Evolutionary conservation across 2,888 invertebrate genomes (phyloP), one percentile per base, ranked within the genome.

Genomic region (Furcula furcula): DNA sequence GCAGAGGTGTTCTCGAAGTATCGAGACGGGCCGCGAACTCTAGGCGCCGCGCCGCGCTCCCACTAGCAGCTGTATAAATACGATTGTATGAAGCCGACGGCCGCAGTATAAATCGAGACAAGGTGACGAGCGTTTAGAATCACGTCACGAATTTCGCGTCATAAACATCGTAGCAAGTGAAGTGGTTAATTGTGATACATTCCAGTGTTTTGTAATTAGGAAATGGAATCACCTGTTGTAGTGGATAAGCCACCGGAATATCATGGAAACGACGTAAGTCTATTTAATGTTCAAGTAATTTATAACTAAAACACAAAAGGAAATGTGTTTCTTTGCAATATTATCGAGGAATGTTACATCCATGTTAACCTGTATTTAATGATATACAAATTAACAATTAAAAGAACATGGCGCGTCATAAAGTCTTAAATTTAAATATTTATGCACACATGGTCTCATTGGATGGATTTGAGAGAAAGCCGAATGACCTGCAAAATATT

Each of bases 141-240:
- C 55, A 51, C 45, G 54, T 43, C 40, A 48, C 44, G 55, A 55
- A 55, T 58, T 50, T 60, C 54, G 66, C 60, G 70, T 40, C 35
- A 53, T 37, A 54, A 44, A 52, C 37, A 11, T 18, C 33, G 37
- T n/a, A 33, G 23, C 44, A 42, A 72, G 80, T 81, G 80, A 73
- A 72, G 78, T 82, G 76, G 55, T 61, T 63, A 55, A 57, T 49
- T 67, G 82, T 83, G 84, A 78, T 69, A 81, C 65, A 76, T 77
- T 78, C 70, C 70, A 73, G 81, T 84, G 78, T 64, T 66, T 72
- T 66, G 48, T 33, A 49, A 38, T 57, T 37, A 62, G 61, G 61
- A 55, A 54, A 91, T 91, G 91, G 91, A 91, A 77, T 91, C 91
- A 44, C 91, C 91, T 64, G 89, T 91, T 79, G 90, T 91, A 74